phyloP scores from a whole-genome alignment of 2,113 vertebrate species.

The Vireo altiloquus region DNA sequence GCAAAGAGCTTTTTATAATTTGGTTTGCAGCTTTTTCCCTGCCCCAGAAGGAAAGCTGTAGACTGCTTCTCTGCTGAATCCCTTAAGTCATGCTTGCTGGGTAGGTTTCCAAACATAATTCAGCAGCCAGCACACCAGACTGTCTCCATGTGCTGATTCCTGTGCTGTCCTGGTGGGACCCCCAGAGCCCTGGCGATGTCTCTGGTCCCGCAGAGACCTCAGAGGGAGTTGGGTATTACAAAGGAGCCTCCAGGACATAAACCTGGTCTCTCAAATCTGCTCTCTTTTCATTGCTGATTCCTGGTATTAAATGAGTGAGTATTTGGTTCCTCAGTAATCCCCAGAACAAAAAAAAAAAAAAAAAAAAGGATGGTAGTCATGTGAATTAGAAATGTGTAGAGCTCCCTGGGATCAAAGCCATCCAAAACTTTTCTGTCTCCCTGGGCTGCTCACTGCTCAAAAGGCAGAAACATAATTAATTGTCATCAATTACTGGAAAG shows the following conservation, averaged over 20 bases:
- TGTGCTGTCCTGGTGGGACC: neutral
- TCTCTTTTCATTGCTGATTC: neutral
- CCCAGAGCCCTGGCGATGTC: neutral
- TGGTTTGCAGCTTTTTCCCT: neutral
- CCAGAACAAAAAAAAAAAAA: neutral
- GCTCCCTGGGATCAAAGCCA: neutral
- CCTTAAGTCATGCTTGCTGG: neutral
- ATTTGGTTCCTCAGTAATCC: neutral
- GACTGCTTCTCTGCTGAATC: neutral
- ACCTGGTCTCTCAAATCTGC: neutral
- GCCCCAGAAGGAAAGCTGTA: neutral
- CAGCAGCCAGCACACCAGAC: neutral
- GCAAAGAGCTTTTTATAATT: neutral
- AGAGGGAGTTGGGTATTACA: accelerated
- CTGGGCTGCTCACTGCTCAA: neutral
- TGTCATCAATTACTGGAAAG: neutral
- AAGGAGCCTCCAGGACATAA: neutral
- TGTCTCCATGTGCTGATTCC: neutral
- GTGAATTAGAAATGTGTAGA: neutral
- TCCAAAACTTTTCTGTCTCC: neutral
- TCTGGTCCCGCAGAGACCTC: accelerated
- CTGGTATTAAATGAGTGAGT: neutral
- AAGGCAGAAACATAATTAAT: neutral
- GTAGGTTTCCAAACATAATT: neutral
- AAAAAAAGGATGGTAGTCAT: neutral